Percentiles rank a stretch among this genome's conserved stretches.
These are phyloP conservation scores for Columba janthina DNA, from an alignment of 2,113 vertebrate species.

Conservation along the genomic window DNA sequence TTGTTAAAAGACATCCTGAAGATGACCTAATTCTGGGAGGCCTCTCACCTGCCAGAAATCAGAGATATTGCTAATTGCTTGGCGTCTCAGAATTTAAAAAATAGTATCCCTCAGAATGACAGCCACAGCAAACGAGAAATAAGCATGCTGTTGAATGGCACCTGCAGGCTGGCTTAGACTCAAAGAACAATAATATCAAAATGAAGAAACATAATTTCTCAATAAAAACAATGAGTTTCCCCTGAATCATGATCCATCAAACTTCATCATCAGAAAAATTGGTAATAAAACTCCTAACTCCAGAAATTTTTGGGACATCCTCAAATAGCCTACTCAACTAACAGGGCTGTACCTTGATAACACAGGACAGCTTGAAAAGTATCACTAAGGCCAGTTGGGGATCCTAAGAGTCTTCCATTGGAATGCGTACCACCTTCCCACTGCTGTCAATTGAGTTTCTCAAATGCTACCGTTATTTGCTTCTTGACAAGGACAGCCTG, in stretches of 20 bases:
- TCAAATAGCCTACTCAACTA: not conserved
- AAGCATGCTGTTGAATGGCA: not conserved
- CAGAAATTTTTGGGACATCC: not conserved
- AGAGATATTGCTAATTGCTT: not conserved
- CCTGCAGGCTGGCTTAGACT: not conserved
- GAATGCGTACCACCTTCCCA: not conserved
- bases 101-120: not conserved
- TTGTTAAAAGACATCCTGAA: not conserved
- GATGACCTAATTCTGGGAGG: not conserved
- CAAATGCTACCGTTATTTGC: not conserved
- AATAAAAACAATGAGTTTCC: not conserved
- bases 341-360: not conserved
- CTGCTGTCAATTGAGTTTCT: not conserved
- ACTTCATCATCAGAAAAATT: not conserved
- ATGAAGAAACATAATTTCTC: not conserved
- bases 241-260: not conserved
- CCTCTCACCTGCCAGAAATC: not conserved
- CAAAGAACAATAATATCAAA: not conserved
- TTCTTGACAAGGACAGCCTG: not conserved
- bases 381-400: not conserved
- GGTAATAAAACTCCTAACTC: not conserved
- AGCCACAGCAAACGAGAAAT: not conserved
- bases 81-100: not conserved
- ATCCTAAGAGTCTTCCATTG: not conserved
- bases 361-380: not conserved